Evolutionary conservation across 2,113 vertebrate genomes (phyloP), one percentile per base, ranked within the genome.

Genomic region (Xenopus laevis): DNA sequence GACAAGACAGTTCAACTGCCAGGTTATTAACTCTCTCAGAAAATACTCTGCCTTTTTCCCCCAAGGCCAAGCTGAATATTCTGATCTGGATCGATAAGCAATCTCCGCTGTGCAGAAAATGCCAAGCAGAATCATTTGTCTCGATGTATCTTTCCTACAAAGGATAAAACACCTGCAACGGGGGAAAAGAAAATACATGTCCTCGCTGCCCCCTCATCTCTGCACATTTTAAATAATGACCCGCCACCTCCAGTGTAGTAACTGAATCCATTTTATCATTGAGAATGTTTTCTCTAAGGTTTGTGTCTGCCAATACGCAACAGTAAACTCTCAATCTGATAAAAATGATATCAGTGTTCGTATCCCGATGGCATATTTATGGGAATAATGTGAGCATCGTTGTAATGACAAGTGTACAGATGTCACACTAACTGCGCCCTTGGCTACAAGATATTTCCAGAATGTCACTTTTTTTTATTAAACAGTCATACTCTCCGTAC

Each of bases 1-100:
- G 96, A 98, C 96, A 98, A 97, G 96, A 99, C 97, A 99, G 96
- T 95, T 95, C 93, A 93, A 95, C 95, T 91, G 94, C 94, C 92
- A 95, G 92, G 92, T 98, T 98, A 99, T 99, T 99, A 99, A 99
- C 95, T 98, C 96, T 94, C 96, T 96, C 93, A 94, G 97, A 98
- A 98, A 98, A 99, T 98, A 98, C 95, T 95, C 87, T 91, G 92
- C 90, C 84, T 85, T 92, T 95, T 86, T 92, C 96, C 93, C 87
- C 87, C 59, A 82, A 91, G 95, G 95, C 94, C 88, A 72, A 91
- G 86, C 92, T 93, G 92, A 95, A 94, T 95, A 93, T 96, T 96
- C 94, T 90, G 93, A 96, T 96, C 93, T 93, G 92, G 96, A 98
- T 99, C 97, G 93, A 99, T 99, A 99, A 98, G 97, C 96, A 99